These are phyloP conservation scores for Lochmaea crataegi DNA, from an alignment of 2,888 invertebrate species.

Conservation along the genomic window DNA sequence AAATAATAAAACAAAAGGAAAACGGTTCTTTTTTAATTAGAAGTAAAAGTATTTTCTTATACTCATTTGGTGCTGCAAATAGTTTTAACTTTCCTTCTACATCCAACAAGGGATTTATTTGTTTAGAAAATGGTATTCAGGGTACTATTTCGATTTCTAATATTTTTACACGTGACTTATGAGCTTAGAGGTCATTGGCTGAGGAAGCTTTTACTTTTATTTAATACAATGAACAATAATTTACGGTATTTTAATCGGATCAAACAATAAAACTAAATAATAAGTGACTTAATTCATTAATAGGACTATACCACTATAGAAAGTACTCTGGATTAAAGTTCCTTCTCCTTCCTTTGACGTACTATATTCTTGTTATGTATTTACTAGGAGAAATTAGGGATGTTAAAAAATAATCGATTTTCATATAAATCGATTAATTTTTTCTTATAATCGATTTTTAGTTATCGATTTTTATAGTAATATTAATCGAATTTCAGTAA, in stretches of 20 bases:
- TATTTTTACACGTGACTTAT: slow-evolving; percentile 27
- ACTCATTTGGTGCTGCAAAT: slow-evolving; percentile 3
- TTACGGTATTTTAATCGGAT: neutral
- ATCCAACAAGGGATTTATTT: slow-evolving; percentile 11
- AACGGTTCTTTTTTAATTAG: slow-evolving; percentile 20
- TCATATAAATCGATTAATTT: too few species aligned
- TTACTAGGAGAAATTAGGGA: too few species aligned
- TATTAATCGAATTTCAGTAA: too few species aligned
- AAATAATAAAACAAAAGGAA: neutral
- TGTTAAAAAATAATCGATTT: too few species aligned
- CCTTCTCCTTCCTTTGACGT: too few species aligned
- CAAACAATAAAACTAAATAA: neutral
- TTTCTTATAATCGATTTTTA: too few species aligned
- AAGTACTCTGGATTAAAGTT: too few species aligned
- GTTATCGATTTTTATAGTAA: too few species aligned
- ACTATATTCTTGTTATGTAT: too few species aligned
- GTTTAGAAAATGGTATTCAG: neutral
- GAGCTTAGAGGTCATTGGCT: slow-evolving; percentile 17
- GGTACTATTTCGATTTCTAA: slow-evolving; percentile 30
- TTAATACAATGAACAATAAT: neutral
- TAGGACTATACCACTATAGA: too few species aligned
- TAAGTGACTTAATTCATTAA: too few species aligned
- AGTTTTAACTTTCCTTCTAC: slow-evolving; percentile 22
- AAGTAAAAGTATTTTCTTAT: slow-evolving; percentile 38
- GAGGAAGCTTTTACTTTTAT: slow-evolving; percentile 5